phyloP scores from a whole-genome alignment of 2,797 vertebrate species.

The Danio jaintianensis region DNA sequence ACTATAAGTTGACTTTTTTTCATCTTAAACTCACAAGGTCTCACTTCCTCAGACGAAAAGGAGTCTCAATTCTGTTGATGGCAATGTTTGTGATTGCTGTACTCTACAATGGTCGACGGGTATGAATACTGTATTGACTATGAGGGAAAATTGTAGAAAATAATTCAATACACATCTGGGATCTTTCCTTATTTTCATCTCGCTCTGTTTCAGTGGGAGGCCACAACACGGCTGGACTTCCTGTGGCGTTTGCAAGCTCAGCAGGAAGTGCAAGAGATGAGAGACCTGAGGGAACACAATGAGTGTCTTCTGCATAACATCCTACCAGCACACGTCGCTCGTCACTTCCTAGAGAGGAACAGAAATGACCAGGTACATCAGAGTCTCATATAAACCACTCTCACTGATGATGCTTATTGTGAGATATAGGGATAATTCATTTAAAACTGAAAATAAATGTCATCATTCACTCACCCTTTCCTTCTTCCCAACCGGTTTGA shows the following conservation, averaged over 20 bases:
- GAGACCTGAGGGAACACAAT: constrained; percentile 80
- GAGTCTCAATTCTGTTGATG: constrained; percentile 78
- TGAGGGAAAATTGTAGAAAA: not conserved
- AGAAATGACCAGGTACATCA: constrained; percentile 75
- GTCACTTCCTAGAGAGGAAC: constrained; percentile 79
- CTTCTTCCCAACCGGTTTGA: too few species aligned
- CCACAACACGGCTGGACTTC: constrained; percentile 80
- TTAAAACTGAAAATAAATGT: too few species aligned
- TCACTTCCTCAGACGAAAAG: constrained; percentile 77
- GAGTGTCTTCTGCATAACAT: constrained; percentile 82
- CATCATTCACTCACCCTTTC: too few species aligned
- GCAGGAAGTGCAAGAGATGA: constrained; percentile 83
- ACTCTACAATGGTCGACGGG: constrained; percentile 81
- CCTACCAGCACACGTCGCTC: constrained; percentile 77
- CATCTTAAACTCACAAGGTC: constrained; percentile 63
- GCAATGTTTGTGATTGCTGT: constrained; percentile 79
- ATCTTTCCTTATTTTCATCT: constrained; percentile 31
- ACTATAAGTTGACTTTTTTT: not conserved
- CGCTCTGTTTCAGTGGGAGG: constrained; percentile 77
- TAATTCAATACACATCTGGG: not conserved
- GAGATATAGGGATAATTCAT: not conserved
- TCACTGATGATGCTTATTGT: not conserved
- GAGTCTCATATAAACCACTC: not conserved
- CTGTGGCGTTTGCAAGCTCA: constrained; percentile 83
- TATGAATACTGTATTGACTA: constrained; percentile 51